Percentiles rank a stretch among this genome's conserved stretches.
phyloP scores from a whole-genome alignment of 92 coral and sea anemone genomes.

The Epizoanthus scotinus region DNA sequence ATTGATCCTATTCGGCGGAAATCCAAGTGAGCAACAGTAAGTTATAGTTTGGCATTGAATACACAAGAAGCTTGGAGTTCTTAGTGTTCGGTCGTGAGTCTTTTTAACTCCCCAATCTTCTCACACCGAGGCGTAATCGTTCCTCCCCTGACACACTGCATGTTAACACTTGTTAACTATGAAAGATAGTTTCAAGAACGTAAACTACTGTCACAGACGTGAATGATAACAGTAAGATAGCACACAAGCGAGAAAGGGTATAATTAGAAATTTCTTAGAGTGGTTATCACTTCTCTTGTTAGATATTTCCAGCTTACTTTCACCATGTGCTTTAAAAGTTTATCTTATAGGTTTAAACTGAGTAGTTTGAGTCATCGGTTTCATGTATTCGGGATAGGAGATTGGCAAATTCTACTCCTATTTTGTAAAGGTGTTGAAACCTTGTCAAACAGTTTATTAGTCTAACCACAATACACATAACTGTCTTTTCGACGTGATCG shows the following conservation, averaged over 20 bases:
- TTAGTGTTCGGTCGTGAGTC: background rate
- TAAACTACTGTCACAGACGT: background rate
- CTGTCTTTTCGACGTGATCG: background rate
- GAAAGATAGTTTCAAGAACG: constrained; percentile 36
- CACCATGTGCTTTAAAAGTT: no score
- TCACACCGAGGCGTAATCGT: background rate
- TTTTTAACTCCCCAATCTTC: background rate
- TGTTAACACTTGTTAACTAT: constrained; percentile 14
- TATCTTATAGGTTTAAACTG: no score
- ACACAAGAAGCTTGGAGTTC: background rate
- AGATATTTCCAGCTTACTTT: no score
- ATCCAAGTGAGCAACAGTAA: background rate
- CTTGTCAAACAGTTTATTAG: background rate
- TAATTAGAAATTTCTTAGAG: no score
- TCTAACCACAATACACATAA: background rate
- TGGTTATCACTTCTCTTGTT: no score
- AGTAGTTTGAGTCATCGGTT: background rate
- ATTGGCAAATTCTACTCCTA: background rate
- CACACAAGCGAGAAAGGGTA: background rate
- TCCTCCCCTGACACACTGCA: constrained; percentile 14
- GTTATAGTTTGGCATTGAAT: background rate
- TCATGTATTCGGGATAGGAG: background rate
- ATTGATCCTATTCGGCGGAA: background rate
- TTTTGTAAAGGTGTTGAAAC: constrained; percentile 3
- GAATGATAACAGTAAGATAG: constrained; percentile 1